Evolutionary conservation across 1,140 invertebrate genomes (phyloP).

Genomic region (Spodoptera frugiperda): DNA sequence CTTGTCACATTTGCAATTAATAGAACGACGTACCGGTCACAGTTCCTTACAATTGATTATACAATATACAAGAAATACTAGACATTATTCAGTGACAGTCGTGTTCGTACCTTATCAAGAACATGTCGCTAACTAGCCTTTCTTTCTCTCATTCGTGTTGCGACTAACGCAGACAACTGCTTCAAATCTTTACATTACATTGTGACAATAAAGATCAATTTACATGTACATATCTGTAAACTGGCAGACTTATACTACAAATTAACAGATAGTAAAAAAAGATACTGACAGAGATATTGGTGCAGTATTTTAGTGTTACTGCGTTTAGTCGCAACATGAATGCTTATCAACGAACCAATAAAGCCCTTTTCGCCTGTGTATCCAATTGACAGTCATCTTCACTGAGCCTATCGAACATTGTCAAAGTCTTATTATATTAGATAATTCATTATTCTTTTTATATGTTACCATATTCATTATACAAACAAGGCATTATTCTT

Average conservation of each 20-base stretch:
- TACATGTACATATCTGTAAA: too few species aligned
- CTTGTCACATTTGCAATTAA: slow-evolving; percentile 21
- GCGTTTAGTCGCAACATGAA: slow-evolving; percentile 20
- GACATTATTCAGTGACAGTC: slow-evolving; percentile 32
- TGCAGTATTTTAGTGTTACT: neutral
- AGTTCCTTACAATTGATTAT: slow-evolving; percentile 24
- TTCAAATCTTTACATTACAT: neutral
- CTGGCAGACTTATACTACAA: neutral
- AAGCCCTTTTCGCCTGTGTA: slow-evolving; percentile 65
- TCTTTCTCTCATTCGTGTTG: slow-evolving; percentile 1
- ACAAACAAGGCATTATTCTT: slow-evolving; percentile 79
- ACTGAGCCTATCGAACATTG: slow-evolving; percentile 77
- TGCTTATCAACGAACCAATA: slow-evolving; percentile 55
- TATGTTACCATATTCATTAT: slow-evolving; percentile 77
- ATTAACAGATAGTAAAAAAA: neutral
- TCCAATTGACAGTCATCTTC: slow-evolving; percentile 76
- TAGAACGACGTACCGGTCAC: slow-evolving; percentile 15
- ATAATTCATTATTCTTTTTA: slow-evolving; percentile 74
- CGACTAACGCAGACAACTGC: neutral
- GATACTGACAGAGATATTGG: too few species aligned
- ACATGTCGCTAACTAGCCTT: slow-evolving; percentile 11
- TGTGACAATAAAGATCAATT: too few species aligned
- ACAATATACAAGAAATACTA: slow-evolving; percentile 34
- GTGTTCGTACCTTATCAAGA: slow-evolving; percentile 9
- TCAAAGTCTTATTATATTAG: slow-evolving; percentile 82